These are phyloP conservation scores for Lomographa bimaculata DNA, from an alignment of 2,888 invertebrate genomes.

Conservation along the genomic window DNA sequence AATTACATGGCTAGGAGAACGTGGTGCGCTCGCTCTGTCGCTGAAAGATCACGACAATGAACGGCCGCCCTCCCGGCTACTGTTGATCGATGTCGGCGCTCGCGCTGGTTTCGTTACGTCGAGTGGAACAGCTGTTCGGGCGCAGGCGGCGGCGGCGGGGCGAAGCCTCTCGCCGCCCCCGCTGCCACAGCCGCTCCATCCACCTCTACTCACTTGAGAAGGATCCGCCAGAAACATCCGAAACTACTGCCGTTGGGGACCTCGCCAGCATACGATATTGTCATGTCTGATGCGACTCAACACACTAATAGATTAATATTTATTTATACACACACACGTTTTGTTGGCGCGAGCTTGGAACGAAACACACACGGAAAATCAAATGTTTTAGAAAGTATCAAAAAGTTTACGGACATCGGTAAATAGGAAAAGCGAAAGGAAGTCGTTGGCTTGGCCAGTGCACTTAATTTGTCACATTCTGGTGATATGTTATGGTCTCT, in stretches of 20 bases:
- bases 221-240: constrained; percentile 96
- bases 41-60: constrained; percentile 49
- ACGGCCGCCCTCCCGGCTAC: constrained; percentile 43
- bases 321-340: constrained; percentile 78
- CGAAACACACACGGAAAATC: constrained; percentile 78
- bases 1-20: constrained; percentile 23
- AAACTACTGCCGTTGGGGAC: constrained; percentile 96
- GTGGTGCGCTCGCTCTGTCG: constrained; percentile 41
- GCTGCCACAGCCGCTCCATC: constrained; percentile 1
- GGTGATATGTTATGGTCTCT: constrained; percentile 65
- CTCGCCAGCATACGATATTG: constrained; percentile 94
- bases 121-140: constrained; percentile 66
- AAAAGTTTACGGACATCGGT: constrained; percentile 64
- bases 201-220: constrained; percentile 89
- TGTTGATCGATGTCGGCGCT: constrained; percentile 50
- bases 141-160: constrained; percentile 29
- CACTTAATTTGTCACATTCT: constrained; percentile 78
- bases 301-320: constrained; percentile 71
- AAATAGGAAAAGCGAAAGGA: constrained; percentile 65
- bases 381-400: constrained; percentile 79
- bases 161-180: constrained; percentile 33
- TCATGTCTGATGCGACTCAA: constrained; percentile 85
- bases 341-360: constrained; percentile 70
- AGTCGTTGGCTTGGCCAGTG: constrained; percentile 58
- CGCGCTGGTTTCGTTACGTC: constrained; percentile 54